Conservation (phyloP, 1,140 invertebrate species). For the Calephelis nemesis region DNA sequence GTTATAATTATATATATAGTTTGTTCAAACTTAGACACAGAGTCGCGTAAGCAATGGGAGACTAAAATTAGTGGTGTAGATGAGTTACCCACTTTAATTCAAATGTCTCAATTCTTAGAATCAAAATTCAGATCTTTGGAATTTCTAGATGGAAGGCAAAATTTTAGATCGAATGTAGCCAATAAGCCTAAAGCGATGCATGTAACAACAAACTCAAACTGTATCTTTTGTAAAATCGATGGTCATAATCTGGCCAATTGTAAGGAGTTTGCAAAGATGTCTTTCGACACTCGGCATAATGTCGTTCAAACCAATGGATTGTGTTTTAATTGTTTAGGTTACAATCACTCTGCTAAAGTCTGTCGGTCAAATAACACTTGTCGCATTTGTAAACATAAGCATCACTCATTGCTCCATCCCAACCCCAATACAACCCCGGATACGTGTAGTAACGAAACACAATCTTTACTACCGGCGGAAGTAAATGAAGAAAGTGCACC, state of each 20-base stretch:
- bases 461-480: neutral
- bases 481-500: neutral
- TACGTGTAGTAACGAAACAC: neutral
- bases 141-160: constrained; percentile 1
- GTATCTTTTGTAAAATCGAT: neutral
- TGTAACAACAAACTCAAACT: constrained; percentile 1
- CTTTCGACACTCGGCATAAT: neutral
- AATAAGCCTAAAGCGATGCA: neutral
- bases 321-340: neutral
- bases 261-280: neutral
- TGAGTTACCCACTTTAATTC: neutral
- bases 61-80: constrained; percentile 3
- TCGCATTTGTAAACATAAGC: constrained; percentile 5
- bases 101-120: neutral
- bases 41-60: constrained; percentile 30
- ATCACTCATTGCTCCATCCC: neutral
- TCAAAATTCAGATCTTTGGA: neutral
- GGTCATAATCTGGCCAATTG: neutral
- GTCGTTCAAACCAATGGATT: neutral
- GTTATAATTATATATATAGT: constrained; percentile 17
- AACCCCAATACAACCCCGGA: constrained; percentile 3
- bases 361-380: no score
- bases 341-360: no score
- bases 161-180: neutral
- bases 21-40: constrained; percentile 14